Conservation (phyloP, 2,113 vertebrate species). For the Verasper variegatus region DNA sequence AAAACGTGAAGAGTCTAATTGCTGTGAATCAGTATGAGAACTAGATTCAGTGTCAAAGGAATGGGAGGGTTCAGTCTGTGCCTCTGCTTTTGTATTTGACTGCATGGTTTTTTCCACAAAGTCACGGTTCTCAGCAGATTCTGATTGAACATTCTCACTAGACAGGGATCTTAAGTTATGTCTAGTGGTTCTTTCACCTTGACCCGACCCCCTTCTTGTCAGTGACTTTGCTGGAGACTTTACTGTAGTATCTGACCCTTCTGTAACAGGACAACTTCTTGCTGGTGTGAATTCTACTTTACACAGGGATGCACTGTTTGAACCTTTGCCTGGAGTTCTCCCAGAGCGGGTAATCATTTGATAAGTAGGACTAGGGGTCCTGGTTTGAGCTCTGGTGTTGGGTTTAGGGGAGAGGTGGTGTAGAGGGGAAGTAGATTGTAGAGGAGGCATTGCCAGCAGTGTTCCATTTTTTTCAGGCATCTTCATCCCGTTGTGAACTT, state of each 20-base stretch:
- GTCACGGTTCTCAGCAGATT: conserved; percentile 14
- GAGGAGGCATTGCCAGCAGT: conserved; percentile 11
- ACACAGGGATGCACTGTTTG: background rate
- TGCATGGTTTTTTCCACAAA: background rate
- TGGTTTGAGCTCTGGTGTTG: conserved; percentile 32
- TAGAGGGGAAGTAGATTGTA: conserved; percentile 11
- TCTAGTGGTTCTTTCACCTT: conserved; percentile 2
- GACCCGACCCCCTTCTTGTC: background rate
- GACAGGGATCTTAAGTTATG: conserved; percentile 27
- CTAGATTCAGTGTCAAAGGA: conserved; percentile 39
- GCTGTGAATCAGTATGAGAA: conserved; percentile 57
- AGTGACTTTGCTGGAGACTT: conserved; percentile 33
- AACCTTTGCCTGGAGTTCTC: conserved; percentile 63
- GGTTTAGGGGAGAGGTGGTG: conserved; percentile 18
- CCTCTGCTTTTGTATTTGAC: background rate
- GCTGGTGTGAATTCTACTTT: background rate
- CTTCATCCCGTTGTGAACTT: conserved; percentile 2
- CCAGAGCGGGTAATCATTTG: conserved; percentile 69
- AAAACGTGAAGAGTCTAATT: conserved; percentile 64
- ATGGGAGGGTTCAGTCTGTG: conserved; percentile 14
- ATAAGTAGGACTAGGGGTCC: conserved; percentile 48
- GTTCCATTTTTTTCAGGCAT: conserved; percentile 23
- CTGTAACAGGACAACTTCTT: background rate
- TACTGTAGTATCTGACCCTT: background rate
- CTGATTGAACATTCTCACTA: conserved; percentile 6